Evolutionary conservation across 2,888 invertebrate species (phyloP), one percentile per base, ranked within the genome.

Genomic region (Eudemis profundana): DNA sequence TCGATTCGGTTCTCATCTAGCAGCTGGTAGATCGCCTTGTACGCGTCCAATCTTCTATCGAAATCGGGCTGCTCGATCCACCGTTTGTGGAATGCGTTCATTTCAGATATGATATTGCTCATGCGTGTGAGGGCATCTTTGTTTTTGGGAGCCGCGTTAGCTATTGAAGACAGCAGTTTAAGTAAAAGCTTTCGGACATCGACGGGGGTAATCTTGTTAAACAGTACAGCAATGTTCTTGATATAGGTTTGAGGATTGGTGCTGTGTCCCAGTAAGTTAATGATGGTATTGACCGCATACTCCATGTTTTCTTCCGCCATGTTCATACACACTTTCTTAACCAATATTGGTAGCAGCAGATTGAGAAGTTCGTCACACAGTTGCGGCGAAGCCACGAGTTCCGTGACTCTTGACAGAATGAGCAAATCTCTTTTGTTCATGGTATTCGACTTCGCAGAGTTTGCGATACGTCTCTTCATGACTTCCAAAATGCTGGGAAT

Each of bases 51-150:
- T 73, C 99, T 93, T 73, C 93, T 93, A 68, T 96, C 95, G 76
- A 96, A 98, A 87, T 99, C 98, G 0, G 98, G 98, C 80, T 99
- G 98, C 74, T 98, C 98, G n/a, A 98, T 93, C 95, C 96, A 96
- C 69, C 95, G 94, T 47, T 94, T 93, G 85, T 98, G 96, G 93
- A 95, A 98, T 0, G 98, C 95, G 86, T 99, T 99, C 74, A 98
- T 93, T 82, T 96, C 94, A 4, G 82, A 80, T 2, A 96, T 85
- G 12, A 96, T 77, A 12, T 91, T 82, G 0, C 94, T 91, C 60
- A 93, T 90, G 60, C 93, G 89, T 46, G 91, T 90, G 53, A 95
- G 76, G 38, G 86, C 71, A 10, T 90, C 86, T 65, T 88, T 87
- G 70, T 90, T 84, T 4, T 70, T 76, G 14, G 77, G 65, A 0